Percentiles rank a stretch among this genome's conserved stretches.
phyloP scores from a whole-genome alignment of 2,113 vertebrate species.

The Dicerorhinus sumatrensis region DNA sequence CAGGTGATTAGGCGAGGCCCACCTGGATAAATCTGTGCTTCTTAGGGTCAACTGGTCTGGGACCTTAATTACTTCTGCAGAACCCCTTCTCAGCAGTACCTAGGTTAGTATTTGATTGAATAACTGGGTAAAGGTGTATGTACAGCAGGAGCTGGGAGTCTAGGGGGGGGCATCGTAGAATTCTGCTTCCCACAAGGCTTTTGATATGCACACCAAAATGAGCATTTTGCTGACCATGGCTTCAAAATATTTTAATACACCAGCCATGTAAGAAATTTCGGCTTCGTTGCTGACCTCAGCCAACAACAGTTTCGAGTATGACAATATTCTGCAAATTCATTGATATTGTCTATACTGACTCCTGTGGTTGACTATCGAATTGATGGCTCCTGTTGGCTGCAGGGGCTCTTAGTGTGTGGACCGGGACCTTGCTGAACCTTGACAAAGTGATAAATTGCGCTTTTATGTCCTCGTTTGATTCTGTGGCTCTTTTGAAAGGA shows the following conservation, averaged over 20 bases:
- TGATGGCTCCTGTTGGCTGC: background rate
- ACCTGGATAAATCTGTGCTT: background rate
- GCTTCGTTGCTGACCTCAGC: background rate
- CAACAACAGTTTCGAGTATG: background rate
- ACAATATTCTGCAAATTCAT: background rate
- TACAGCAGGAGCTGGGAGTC: background rate
- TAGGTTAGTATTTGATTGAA: background rate
- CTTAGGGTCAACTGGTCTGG: background rate
- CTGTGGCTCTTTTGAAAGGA: conserved; percentile 50
- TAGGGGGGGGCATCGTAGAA: background rate
- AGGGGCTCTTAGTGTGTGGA: background rate
- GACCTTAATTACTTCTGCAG: background rate
- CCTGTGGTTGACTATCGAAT: background rate
- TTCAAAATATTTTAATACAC: background rate
- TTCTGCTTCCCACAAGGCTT: background rate
- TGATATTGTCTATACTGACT: background rate
- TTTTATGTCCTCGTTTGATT: conserved; percentile 3
- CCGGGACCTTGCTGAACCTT: background rate
- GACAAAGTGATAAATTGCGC: conserved; percentile 47
- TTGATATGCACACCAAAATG: background rate
- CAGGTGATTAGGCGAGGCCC: background rate
- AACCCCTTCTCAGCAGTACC: background rate
- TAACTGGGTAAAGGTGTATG: background rate
- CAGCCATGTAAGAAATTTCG: background rate
- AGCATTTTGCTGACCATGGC: background rate